Evolutionary conservation across 2,888 invertebrate species (phyloP), one percentile per base, ranked within the genome.

Genomic region (Rhagonycha fulva): DNA sequence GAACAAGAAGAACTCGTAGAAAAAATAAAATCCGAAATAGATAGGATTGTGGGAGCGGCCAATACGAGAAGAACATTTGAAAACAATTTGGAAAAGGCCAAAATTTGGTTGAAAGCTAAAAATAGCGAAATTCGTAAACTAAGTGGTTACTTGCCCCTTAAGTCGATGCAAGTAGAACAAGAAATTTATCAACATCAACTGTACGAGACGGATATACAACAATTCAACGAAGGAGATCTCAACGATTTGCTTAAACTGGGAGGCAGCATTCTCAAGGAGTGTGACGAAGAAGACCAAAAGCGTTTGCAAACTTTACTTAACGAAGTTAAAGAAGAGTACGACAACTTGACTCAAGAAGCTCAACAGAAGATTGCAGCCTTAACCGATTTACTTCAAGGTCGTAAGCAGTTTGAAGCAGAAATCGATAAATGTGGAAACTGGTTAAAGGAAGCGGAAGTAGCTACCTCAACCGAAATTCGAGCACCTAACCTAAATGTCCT

Each of bases 401-500:
- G 97, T 77, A 94, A 92, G 83, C 91, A 94, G 68, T 96, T 96
- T 82, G 98, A 98, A 87, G 91, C 91, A 63, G 94, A 95, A 77
- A 90, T 95, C 68, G 94, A 94, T 75, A 93, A 93, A 83, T 94
- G 96, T 84, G 93, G 94, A 80, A 93, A 94, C 82, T 98, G 98
- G 98, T 89, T 97, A 61, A 94, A 95, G 81, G 95, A 98, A 88
- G 96, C 96, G 28, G 97, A 97, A 87, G 94, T 95, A 0, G 94
- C 95, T 3, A 94, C 95, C 1, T 93, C 94, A 10, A 92, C 94
- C 32, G 96, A 96, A 84, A 89, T 97, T 4, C 91, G 95, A 63
- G 92, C 94, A 19, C 93, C 95, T 0, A 95, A 93, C 83, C 89
- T 96, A 19, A 95, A 95, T 81, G 91, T 96, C 0, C 88, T 98